Conservation (phyloP, 1,140 invertebrate genomes). For the Brachystomella parvula region DNA sequence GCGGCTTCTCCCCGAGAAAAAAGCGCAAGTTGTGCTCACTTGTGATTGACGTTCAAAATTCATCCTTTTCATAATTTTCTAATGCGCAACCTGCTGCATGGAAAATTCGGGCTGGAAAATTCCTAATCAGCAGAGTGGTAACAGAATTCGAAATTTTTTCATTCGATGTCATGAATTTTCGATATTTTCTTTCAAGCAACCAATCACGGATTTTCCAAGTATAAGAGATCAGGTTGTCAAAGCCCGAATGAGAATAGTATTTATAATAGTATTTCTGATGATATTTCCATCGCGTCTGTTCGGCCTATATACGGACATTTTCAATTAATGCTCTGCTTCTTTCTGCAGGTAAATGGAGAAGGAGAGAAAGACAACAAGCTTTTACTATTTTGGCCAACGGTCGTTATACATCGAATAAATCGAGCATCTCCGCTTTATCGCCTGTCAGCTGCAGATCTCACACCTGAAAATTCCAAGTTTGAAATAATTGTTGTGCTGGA, state of each 20-base stretch:
- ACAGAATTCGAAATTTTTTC: too few species aligned
- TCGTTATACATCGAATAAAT: constrained; percentile 55
- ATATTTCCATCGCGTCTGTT: too few species aligned
- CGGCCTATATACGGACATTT: too few species aligned
- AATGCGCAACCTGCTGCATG: not conserved
- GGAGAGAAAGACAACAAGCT: constrained; percentile 63
- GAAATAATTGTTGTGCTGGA: constrained; percentile 87
- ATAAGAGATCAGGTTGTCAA: not conserved
- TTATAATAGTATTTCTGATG: too few species aligned
- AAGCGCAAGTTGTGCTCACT: not conserved
- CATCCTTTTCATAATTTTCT: not conserved
- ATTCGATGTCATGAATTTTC: not conserved
- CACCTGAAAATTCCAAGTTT: constrained; percentile 53
- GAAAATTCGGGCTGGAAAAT: too few species aligned
- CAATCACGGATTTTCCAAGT: not conserved
- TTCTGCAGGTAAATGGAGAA: constrained; percentile 54
- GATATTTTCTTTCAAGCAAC: not conserved
- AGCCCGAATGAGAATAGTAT: too few species aligned
- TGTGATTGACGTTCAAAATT: too few species aligned
- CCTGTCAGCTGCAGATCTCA: constrained; percentile 55
- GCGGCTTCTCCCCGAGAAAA: not conserved
- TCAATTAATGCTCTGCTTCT: too few species aligned
- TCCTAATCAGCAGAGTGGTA: too few species aligned
- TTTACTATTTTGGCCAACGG: constrained; percentile 61
- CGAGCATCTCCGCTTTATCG: constrained; percentile 50